These are phyloP conservation scores for Thyatira batis DNA, from an alignment of 2,888 invertebrate genomes.

Conservation along the genomic window DNA sequence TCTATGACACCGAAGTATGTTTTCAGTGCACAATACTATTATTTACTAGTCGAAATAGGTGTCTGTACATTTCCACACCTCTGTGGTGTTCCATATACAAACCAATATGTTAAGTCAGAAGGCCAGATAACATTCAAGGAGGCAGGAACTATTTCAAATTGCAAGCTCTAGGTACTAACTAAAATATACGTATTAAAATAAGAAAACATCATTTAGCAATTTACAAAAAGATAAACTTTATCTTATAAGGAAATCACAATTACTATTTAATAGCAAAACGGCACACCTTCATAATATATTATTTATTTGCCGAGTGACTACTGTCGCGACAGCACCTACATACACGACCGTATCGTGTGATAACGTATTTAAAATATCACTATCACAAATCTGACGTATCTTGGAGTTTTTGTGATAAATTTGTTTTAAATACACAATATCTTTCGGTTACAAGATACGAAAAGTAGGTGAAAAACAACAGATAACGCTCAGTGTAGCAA, in stretches of 20 bases:
- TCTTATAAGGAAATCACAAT: too few species aligned
- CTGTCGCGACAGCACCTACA: neutral
- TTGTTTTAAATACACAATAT: slow-evolving; percentile 20
- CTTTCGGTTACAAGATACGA: slow-evolving; percentile 11
- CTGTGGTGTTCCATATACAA: neutral
- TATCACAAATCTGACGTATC: slow-evolving; percentile 41
- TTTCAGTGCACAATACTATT: neutral
- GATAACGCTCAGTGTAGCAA: slow-evolving; percentile 11
- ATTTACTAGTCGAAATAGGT: neutral
- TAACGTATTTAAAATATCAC: slow-evolving; percentile 39
- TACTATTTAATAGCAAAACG: too few species aligned
- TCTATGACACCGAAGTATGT: slow-evolving; percentile 1
- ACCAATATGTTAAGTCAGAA: neutral
- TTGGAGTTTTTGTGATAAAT: slow-evolving; percentile 19
- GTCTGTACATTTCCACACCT: neutral
- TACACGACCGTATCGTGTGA: slow-evolving; percentile 1
- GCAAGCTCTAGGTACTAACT: too few species aligned
- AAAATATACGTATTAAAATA: too few species aligned
- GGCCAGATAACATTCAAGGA: neutral
- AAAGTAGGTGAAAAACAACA: slow-evolving; percentile 21
- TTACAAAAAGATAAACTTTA: too few species aligned
- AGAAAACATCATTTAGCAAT: too few species aligned
- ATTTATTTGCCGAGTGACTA: neutral
- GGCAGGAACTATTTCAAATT: too few species aligned
- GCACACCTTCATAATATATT: neutral